Percentiles rank a stretch among this genome's conserved stretches.
These are phyloP conservation scores for Suillia variegata DNA, from an alignment of 2,888 invertebrate genomes.

Conservation along the genomic window DNA sequence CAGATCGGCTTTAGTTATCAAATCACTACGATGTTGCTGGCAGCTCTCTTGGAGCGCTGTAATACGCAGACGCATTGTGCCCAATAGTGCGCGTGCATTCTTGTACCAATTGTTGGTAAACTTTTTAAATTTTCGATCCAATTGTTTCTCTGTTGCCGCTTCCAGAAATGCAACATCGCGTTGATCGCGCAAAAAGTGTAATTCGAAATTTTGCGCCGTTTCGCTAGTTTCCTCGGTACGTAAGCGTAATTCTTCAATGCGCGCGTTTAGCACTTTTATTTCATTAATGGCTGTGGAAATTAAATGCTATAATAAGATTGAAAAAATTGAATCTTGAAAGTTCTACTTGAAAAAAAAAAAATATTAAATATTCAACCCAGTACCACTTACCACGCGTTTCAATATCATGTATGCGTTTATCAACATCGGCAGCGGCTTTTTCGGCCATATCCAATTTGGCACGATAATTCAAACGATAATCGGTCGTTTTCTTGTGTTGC, in stretches of 20 bases:
- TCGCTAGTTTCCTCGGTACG: constrained; percentile 62
- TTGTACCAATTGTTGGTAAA: constrained; percentile 66
- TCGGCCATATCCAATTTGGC: constrained; percentile 55
- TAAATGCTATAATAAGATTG: neutral
- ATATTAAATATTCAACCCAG: neutral
- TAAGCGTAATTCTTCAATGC: constrained; percentile 63
- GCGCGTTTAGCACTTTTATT: constrained; percentile 56
- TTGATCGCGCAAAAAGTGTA: constrained; percentile 48
- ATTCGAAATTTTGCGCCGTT: constrained; percentile 60
- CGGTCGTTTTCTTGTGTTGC: constrained; percentile 34
- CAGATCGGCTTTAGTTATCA: constrained; percentile 62
- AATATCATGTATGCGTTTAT: constrained; percentile 41
- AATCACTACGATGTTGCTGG: constrained; percentile 53
- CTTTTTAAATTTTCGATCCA: constrained; percentile 55
- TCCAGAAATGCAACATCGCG: constrained; percentile 44
- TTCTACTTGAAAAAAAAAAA: too few species aligned
- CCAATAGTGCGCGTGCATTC: constrained; percentile 61
- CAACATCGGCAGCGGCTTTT: constrained; percentile 47
- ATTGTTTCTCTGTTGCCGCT: constrained; percentile 49
- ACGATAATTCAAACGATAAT: constrained; percentile 48
- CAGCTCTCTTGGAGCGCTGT: constrained; percentile 62
- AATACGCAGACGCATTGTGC: constrained; percentile 64
- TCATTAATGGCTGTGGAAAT: constrained; percentile 40
- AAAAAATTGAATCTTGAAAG: neutral
- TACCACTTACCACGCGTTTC: constrained; percentile 38